These are phyloP conservation scores for Laterallus jamaicensis DNA, from an alignment of 2,113 vertebrate species.

Conservation along the genomic window DNA sequence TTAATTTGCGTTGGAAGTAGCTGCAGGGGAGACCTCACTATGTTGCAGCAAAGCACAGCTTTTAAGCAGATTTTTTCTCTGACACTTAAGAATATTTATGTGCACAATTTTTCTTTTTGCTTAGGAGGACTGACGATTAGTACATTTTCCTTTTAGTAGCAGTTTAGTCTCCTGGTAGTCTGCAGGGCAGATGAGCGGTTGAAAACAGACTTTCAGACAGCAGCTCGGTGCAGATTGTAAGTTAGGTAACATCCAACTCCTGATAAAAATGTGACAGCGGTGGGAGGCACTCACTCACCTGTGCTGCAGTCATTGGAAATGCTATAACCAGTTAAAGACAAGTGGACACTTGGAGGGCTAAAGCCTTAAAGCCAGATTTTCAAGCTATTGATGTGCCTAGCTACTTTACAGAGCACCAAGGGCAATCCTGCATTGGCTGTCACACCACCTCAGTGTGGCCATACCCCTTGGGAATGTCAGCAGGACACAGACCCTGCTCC, in stretches of 20 bases:
- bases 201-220: neutral
- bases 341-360: neutral
- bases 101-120: neutral
- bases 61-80: neutral
- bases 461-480: fast-evolving
- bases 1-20: neutral
- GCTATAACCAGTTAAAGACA: neutral
- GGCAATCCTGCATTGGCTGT: neutral
- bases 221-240: neutral
- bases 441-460: neutral
- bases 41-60: neutral
- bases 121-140: neutral
- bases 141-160: neutral
- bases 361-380: neutral
- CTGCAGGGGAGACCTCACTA: neutral
- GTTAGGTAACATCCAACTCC: neutral
- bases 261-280: neutral
- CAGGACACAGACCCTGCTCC: neutral
- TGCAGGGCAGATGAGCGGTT: neutral
- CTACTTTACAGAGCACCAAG: neutral
- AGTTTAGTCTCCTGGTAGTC: neutral
- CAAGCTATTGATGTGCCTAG: neutral
- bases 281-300: neutral
- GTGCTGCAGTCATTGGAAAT: neutral
- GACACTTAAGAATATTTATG: neutral